A percentile compares a stretch with the other conserved stretches of the same genome.
These are phyloP conservation scores for Hemiscyllium ocellatum DNA, from an alignment of 2,113 vertebrate species.

Conservation along the genomic window DNA sequence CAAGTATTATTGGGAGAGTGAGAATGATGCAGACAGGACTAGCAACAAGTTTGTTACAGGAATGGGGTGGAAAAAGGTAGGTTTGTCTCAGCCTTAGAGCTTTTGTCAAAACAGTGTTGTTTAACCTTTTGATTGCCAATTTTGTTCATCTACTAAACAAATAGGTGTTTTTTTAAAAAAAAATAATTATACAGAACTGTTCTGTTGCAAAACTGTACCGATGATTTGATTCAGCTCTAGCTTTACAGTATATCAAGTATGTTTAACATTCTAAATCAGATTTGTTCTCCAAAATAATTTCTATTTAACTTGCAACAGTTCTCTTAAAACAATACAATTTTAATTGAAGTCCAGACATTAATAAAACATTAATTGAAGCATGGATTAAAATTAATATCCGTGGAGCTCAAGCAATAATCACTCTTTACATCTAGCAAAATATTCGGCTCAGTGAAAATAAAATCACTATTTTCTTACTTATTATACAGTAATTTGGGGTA, in stretches of 20 bases:
- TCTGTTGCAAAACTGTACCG: background rate
- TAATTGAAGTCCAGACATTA: background rate
- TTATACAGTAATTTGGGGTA: background rate
- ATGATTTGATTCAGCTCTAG: background rate
- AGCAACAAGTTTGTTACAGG: constrained; percentile 53
- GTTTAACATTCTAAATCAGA: background rate
- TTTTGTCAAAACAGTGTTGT: constrained; percentile 29
- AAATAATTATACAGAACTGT: background rate
- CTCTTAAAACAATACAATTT: background rate
- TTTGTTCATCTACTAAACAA: background rate
- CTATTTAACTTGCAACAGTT: background rate
- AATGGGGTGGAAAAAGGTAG: constrained; percentile 47
- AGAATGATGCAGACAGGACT: constrained; percentile 56
- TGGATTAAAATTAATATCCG: background rate
- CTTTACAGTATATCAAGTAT: background rate
- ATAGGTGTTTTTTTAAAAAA: background rate
- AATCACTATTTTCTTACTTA: background rate
- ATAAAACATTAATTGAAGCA: background rate
- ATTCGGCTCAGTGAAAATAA: background rate
- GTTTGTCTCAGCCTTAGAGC: constrained; percentile 31
- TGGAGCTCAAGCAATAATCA: background rate
- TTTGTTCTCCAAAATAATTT: background rate
- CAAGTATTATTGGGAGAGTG: constrained; percentile 53
- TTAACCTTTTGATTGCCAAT: constrained; percentile 37
- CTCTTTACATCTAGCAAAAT: background rate